Conservation (phyloP, 2,113 vertebrate genomes). For the Gopherus evgoodei region DNA sequence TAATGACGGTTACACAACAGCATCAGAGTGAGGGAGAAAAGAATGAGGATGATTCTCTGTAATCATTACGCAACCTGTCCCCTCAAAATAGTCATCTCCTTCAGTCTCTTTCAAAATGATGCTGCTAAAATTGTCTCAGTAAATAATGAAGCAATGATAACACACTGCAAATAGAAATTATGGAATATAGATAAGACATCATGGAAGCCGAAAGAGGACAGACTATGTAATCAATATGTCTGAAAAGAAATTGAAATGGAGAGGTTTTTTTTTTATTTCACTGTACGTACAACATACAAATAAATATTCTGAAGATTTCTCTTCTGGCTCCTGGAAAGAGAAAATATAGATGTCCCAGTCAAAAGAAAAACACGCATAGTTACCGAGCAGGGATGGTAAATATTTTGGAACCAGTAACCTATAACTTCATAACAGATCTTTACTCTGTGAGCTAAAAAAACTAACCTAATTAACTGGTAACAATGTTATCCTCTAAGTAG, state of each 20-base stretch:
- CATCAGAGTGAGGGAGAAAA: not conserved
- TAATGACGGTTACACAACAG: not conserved
- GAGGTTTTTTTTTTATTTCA: rapidly evolving
- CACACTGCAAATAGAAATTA: not conserved
- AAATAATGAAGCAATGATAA: not conserved
- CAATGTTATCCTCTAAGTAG: not conserved
- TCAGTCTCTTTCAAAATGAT: not conserved
- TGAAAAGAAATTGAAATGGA: not conserved
- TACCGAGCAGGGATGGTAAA: not conserved
- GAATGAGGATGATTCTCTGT: not conserved
- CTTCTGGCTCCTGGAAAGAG: not conserved
- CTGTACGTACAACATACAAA: not conserved
- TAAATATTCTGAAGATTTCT: not conserved
- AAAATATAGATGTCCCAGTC: not conserved
- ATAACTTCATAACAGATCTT: not conserved
- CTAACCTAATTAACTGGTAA: not conserved
- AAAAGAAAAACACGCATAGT: not conserved
- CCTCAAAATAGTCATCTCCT: not conserved
- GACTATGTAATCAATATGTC: not conserved
- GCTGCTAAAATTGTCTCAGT: not conserved
- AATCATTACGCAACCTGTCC: not conserved
- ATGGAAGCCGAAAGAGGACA: not conserved
- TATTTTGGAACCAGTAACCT: not conserved
- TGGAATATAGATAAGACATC: not conserved
- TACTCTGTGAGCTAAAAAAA: not conserved